Percentiles rank a stretch among this genome's conserved stretches.
phyloP scores from a whole-genome alignment of 2,888 invertebrate genomes.

The Cactoblastis cactorum region DNA sequence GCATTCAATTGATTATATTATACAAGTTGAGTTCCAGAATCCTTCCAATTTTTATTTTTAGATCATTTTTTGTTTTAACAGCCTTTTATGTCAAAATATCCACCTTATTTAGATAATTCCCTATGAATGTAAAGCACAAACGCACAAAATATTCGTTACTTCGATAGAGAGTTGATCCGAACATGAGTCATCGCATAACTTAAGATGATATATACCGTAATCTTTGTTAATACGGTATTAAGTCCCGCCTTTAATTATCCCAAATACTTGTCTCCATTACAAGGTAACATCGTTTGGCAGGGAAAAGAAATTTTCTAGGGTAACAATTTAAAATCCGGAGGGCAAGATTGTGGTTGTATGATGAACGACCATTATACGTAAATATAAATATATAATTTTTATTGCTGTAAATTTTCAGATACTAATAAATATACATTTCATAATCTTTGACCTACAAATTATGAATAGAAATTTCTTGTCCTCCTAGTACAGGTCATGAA shows the following conservation, averaged over 20 bases:
- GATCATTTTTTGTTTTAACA: no score
- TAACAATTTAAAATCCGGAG: no score
- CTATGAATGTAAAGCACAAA: neutral
- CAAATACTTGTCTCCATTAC: neutral
- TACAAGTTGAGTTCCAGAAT: no score
- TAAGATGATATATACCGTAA: neutral
- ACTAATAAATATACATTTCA: neutral
- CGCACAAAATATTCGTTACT: neutral
- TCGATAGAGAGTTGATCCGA: neutral
- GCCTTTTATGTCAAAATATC: neutral
- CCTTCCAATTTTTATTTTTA: no score
- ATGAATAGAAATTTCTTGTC: constrained; percentile 19
- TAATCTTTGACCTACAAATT: constrained; percentile 18
- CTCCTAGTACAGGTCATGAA: constrained; percentile 20
- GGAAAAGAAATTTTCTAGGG: no score
- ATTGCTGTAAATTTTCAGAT: neutral
- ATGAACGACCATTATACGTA: no score
- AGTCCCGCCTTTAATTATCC: neutral
- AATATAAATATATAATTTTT: neutral
- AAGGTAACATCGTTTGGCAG: neutral
- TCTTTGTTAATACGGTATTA: neutral
- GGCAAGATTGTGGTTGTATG: no score
- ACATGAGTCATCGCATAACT: neutral
- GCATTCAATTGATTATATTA: no score
- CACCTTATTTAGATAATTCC: neutral